Evolutionary conservation across 2,888 invertebrate species (phyloP).

Genomic region (Nebria salina): DNA sequence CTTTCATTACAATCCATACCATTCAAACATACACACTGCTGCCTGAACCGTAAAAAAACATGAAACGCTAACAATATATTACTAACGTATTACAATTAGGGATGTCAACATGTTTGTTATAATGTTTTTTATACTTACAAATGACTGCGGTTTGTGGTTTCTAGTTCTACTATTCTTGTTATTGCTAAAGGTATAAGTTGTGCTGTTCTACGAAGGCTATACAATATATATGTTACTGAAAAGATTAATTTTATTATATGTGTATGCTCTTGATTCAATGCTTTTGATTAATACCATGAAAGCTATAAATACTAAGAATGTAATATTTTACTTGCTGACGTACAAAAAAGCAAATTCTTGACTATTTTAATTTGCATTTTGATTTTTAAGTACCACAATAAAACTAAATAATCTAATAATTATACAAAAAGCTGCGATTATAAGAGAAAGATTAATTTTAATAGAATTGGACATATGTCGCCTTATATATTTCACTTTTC

Average conservation of each 20-base stretch:
- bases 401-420: too few relatives aligned
- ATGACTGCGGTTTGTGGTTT: background rate
- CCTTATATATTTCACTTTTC: background rate
- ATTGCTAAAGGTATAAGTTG: constrained; percentile 29
- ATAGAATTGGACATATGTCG: background rate
- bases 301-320: too few relatives aligned
- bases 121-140: background rate
- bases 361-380: too few relatives aligned
- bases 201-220: constrained; percentile 28
- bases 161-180: constrained; percentile 16
- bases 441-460: background rate
- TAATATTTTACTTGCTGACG: too few relatives aligned
- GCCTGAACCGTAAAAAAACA: background rate
- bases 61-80: background rate
- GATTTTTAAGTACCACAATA: too few relatives aligned
- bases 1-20: constrained; percentile 1
- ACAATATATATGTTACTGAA: background rate
- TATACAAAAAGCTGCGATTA: too few relatives aligned
- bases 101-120: constrained; percentile 5
- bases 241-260: background rate
- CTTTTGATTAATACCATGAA: too few relatives aligned
- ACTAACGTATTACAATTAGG: constrained; percentile 10
- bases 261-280: too few relatives aligned
- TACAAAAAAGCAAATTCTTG: too few relatives aligned
- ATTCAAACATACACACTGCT: background rate